phyloP scores from a whole-genome alignment of 2,113 vertebrate species.

The Dromaius novaehollandiae region DNA sequence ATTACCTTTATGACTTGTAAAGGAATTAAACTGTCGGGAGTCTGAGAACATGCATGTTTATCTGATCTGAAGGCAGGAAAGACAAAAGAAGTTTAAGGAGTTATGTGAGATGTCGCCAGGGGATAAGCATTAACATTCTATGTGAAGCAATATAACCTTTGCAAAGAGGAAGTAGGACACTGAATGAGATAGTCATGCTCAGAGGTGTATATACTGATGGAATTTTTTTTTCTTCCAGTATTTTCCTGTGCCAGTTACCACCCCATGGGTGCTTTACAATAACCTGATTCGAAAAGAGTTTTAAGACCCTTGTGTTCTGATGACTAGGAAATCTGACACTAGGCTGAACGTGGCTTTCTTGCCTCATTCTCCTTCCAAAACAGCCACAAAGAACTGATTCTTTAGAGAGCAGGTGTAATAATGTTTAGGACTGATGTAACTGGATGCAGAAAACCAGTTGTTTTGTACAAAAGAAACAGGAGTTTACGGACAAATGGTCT shows the following conservation, averaged over 20 bases:
- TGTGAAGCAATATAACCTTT: not conserved
- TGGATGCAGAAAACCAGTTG: not conserved
- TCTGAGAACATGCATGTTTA: not conserved
- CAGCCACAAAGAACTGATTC: not conserved
- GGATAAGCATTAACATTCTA: not conserved
- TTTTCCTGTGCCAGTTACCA: not conserved
- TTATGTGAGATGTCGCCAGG: not conserved
- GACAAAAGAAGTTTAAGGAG: not conserved
- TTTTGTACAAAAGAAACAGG: not conserved
- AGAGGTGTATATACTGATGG: not conserved
- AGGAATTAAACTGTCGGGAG: not conserved
- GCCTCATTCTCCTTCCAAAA: not conserved
- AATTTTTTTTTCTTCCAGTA: too few relatives aligned
- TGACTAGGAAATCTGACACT: not conserved
- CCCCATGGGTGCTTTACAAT: not conserved
- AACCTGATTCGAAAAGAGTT: not conserved
- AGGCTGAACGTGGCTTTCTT: not conserved
- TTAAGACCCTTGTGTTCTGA: not conserved
- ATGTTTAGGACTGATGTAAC: not conserved
- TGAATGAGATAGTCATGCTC: not conserved
- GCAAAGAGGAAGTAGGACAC: not conserved
- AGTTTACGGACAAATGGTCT: not conserved
- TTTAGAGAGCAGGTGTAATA: not conserved
- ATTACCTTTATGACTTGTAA: not conserved
- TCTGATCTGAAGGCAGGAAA: not conserved